Evolutionary conservation across 2,888 invertebrate species (phyloP).

Genomic region (Eupithecia subumbrata): DNA sequence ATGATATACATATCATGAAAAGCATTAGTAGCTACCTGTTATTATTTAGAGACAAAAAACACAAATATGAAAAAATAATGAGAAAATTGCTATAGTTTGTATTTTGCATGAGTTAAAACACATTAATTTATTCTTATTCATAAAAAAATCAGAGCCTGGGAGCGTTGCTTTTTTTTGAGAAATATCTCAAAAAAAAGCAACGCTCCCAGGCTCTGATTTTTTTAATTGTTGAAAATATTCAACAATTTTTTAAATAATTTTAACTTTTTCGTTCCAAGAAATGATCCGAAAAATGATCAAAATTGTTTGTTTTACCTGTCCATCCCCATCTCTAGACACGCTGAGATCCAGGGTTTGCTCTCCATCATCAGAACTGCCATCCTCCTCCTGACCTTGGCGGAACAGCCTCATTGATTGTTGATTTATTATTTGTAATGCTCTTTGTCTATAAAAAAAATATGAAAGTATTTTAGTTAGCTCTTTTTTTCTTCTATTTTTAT

Average conservation of each 20-base stretch:
- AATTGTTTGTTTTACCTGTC: conserved; percentile 65
- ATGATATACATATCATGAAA: no score
- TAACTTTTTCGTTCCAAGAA: no score
- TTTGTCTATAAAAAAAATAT: conserved; percentile 65
- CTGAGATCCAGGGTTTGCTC: conserved; percentile 81
- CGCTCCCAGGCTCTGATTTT: no score
- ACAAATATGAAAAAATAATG: neutral
- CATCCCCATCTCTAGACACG: conserved; percentile 79
- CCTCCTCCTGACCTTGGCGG: conserved; percentile 75
- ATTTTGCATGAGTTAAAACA: neutral
- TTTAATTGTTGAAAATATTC: no score
- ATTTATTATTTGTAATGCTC: conserved; percentile 77
- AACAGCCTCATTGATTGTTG: conserved; percentile 79
- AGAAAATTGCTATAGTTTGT: neutral
- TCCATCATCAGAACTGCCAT: conserved; percentile 81
- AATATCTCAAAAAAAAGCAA: no score
- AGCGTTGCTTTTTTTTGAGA: no score
- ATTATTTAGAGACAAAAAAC: no score
- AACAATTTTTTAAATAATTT: no score
- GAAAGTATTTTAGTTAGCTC: neutral
- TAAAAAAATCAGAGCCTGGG: no score
- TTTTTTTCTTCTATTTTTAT: neutral
- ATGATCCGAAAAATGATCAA: neutral
- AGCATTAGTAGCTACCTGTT: no score
- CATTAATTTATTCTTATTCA: no score